Evolutionary conservation across 2,797 vertebrate genomes (phyloP), one percentile per base, ranked within the genome.

Genomic region (Sarcoramphus papa): DNA sequence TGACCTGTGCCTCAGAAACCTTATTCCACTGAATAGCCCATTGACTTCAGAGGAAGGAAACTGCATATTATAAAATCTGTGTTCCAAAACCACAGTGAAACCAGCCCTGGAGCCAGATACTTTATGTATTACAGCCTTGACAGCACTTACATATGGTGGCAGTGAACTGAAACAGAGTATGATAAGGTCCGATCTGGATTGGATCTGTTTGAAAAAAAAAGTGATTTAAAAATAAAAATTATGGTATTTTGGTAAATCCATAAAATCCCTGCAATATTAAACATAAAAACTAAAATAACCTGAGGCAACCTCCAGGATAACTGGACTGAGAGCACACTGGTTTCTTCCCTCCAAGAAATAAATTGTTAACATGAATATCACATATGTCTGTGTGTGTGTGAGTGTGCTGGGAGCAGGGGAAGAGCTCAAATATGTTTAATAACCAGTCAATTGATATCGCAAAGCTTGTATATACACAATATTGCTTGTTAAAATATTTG

Each of bases 161-260:
- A 95, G 92, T 96, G 96, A 97, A 95, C 94, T 90, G 91, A 92
- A 95, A 92, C 93, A 47, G 82, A 47, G 59, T 83, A 73, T 31
- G 85, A 88, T 94, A 93, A 90, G 75, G 69, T 81, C 92, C 0
- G 8, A 78, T 91, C 87, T 93, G 95, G 93, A 83, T 15, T 92
- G 78, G 92, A 91, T 92, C 84, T 90, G 22, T 72, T 70, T 43
- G 19, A 15, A 74, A 76, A 94, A 91, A 97, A 56, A 83, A 56
- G 79, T 87, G 53, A 93, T 93, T 97, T 93, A 83, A 94, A 96
- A 97, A 95, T 95, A 96, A 96, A 96, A 97, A 96, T 97, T 91
- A 95, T 90, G 76, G 73, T 90, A 95, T 93, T 97, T 97, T 91
- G 89, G 68, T 97, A 97, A 95, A 96, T 96, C 94, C 93, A 73